These are phyloP conservation scores for Pharmacophagus antenor DNA, from an alignment of 2,888 invertebrate genomes.

Conservation along the genomic window DNA sequence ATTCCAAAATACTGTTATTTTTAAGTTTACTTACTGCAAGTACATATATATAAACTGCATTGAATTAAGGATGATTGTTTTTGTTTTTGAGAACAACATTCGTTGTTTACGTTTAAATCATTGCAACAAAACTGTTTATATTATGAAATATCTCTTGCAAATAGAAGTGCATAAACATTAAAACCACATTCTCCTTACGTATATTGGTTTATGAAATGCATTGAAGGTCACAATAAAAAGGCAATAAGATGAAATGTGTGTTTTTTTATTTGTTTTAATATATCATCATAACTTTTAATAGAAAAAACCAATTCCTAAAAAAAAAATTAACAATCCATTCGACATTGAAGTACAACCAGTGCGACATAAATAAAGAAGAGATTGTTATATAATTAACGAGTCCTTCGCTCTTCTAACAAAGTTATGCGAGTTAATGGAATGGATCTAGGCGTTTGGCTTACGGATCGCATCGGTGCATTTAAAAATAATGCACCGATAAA, in stretches of 20 bases:
- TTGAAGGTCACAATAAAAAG: not conserved
- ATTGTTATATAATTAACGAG: slow-evolving; percentile 20
- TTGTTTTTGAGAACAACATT: not conserved
- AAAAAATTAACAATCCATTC: not conserved
- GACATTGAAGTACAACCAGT: not conserved
- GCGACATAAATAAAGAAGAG: slow-evolving; percentile 24
- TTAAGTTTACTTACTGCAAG: too few species aligned
- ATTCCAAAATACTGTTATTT: too few species aligned
- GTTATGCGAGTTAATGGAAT: slow-evolving; percentile 27
- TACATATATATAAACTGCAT: not conserved
- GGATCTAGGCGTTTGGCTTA: slow-evolving; percentile 28
- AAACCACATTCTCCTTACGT: slow-evolving; percentile 3
- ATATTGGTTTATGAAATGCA: not conserved
- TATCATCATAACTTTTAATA: too few species aligned
- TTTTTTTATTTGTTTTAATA: too few species aligned
- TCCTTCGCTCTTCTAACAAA: slow-evolving; percentile 19
- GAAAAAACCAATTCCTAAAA: too few species aligned
- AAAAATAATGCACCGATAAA: slow-evolving; percentile 28
- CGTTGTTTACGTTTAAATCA: slow-evolving; percentile 11
- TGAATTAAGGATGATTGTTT: not conserved
- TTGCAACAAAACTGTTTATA: slow-evolving; percentile 10
- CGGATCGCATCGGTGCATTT: slow-evolving; percentile 27
- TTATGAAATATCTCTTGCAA: slow-evolving; percentile 12
- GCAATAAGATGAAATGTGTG: too few species aligned
- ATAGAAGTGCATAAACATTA: not conserved